A percentile compares a stretch with the other conserved stretches of the same genome.
These are phyloP conservation scores for Psittacula echo DNA, from an alignment of 2,797 vertebrate species.

Conservation along the genomic window DNA sequence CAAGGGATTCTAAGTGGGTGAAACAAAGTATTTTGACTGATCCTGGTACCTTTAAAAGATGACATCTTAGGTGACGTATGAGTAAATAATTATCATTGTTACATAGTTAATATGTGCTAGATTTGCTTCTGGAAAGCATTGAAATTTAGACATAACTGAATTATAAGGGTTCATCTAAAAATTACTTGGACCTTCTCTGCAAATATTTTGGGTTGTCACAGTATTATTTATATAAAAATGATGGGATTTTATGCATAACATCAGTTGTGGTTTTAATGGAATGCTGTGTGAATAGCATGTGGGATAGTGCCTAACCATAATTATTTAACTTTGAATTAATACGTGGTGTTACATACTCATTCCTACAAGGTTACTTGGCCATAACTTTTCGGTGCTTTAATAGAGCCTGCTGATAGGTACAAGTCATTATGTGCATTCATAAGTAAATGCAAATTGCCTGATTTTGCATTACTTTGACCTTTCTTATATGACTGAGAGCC, in stretches of 20 bases:
- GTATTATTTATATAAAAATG: neutral
- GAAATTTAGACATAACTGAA: neutral
- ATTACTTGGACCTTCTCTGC: neutral
- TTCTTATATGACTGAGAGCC: neutral
- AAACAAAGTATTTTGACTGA: neutral
- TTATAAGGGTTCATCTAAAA: neutral
- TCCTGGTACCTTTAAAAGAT: neutral
- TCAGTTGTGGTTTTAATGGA: neutral
- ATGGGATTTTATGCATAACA: neutral
- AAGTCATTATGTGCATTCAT: neutral
- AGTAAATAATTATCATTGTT: neutral
- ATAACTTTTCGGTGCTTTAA: neutral
- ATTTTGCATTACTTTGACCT: neutral
- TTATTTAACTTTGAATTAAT: neutral
- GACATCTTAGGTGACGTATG: neutral
- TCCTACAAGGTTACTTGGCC: neutral
- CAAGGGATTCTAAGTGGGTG: neutral
- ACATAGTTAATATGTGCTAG: neutral
- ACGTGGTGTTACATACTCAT: neutral
- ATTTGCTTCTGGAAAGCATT: neutral
- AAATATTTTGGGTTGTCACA: neutral
- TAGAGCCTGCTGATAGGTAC: neutral
- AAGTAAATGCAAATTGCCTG: neutral
- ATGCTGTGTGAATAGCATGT: neutral
- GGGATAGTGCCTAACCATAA: neutral